Evolutionary conservation across 2,888 invertebrate genomes (phyloP), one percentile per base, ranked within the genome.

Genomic region (Drosophila helvetica): DNA sequence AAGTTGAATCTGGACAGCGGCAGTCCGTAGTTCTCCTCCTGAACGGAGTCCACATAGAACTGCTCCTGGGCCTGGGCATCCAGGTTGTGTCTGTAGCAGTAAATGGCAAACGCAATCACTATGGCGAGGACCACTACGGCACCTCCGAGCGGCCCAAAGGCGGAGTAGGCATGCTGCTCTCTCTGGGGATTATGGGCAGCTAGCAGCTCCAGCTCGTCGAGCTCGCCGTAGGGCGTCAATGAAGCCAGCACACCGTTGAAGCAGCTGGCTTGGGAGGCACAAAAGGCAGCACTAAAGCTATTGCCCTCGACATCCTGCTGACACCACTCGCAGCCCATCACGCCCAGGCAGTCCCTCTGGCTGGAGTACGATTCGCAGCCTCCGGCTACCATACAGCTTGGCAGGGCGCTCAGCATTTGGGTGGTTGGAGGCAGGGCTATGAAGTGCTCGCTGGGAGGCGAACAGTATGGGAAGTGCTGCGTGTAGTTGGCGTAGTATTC

Each of bases 311-410:
- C 93, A 88, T 97, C 96, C 64, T 96, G 93, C 86, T 95, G 95
- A 90, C 98, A 98, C 98, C 98, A 98, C 90, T 98, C 97, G 92
- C 98, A 98, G 63, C 97, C 97, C 80, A 96, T 93, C 27, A 97
- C 94, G 0, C 95, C 96, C 52, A 94, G 90, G 88, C 96, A 96
- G 55, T 94, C 94, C 1, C 93, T 93, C 84, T 95, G 94, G 0
- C 94, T 93, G 45, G 92, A 86, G 89, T 94, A 95, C 8, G 93
- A 92, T 88, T 96, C 95, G 88, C 96, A 96, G 84, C 94, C 94
- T 63, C 94, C 94, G 69, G 94, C 93, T 53, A n/a, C 50, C 33
- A 19, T 53, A 90, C 96, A 96, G 0, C 94, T 93, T 75, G 95
- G 94, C 30, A 95, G 88, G 70, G 93, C 92, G 65, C 93, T 93